Evolutionary conservation across 2,888 invertebrate genomes (phyloP).

Genomic region (Koerneria pararmatus): DNA sequence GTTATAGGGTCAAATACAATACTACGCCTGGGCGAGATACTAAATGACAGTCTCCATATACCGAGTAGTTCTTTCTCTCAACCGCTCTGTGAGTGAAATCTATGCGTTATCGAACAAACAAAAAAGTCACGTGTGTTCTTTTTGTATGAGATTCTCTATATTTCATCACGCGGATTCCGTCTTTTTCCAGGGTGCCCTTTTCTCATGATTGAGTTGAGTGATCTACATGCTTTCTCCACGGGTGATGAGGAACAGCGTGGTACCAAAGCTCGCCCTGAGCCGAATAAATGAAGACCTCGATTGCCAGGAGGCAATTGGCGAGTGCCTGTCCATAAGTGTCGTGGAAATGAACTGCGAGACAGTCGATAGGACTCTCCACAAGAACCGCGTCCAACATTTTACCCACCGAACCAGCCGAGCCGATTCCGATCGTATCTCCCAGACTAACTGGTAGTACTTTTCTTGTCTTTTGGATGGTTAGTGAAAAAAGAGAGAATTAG

Average conservation of each 20-base stretch:
- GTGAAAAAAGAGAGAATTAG: too few relatives aligned
- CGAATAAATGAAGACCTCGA: too few relatives aligned
- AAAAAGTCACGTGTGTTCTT: too few relatives aligned
- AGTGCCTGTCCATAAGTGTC: constrained; percentile 96
- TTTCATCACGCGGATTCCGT: neutral
- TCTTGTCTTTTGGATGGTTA: too few relatives aligned
- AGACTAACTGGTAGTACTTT: constrained; percentile 77
- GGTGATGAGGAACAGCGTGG: neutral
- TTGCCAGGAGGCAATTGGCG: constrained; percentile 82
- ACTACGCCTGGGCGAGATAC: too few relatives aligned
- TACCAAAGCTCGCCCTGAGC: neutral
- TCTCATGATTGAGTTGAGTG: neutral
- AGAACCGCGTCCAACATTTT: constrained; percentile 75
- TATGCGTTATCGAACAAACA: too few relatives aligned
- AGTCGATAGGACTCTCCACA: constrained; percentile 66
- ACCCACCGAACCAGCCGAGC: constrained; percentile 70
- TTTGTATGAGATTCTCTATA: too few relatives aligned
- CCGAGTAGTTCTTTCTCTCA: too few relatives aligned
- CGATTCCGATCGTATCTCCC: constrained; percentile 95
- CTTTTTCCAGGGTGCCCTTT: neutral
- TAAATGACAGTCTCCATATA: too few relatives aligned
- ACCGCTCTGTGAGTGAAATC: too few relatives aligned
- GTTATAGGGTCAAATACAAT: too few relatives aligned
- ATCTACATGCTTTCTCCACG: neutral
- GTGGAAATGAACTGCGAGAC: constrained; percentile 88